Evolutionary conservation across 2,797 vertebrate genomes (phyloP), one percentile per base, ranked within the genome.

Genomic region (Miichthys miiuy): DNA sequence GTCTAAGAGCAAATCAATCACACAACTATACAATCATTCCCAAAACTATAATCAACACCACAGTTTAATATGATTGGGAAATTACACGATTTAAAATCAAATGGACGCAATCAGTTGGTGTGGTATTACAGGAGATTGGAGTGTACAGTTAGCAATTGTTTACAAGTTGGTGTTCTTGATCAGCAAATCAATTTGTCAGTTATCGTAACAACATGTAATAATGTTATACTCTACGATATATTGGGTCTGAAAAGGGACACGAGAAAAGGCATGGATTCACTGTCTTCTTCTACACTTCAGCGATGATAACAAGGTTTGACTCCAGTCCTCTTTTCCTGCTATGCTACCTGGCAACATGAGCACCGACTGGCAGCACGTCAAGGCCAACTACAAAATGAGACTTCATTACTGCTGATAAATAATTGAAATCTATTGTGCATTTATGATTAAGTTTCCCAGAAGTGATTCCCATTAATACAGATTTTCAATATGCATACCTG

Each of bases 51-150:
- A 65, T 23, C 5, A 38, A 38, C 21, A 34, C 4, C 2, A 44
- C 13, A 8, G 18, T 25, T 41, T 52, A 34, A 50, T 41, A 27
- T 61, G 47, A 7, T 18, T 30, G 34, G 18, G 16, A 41, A 25
- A 68, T 12, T 30, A 60, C 46, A 48, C 23, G 1, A 70, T 27
- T 17, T 50, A 13, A 57, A 58, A 61, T 69, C 1, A 58, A 75
- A 69, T 77, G 18, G 42, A 13, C 52, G 48, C 48, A 77, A 55
- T 67, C 9, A 51, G 25, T 23, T 41, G 20, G 1, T 5, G 6
- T 44, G 14, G 42, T 9, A 34, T 10, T 56, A 17, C 46, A 58
- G 34, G 27, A 58, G 14, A 79, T 6, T 44, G 30, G 9, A 38
- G 38, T 17, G 9, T 67, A 23, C 46, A 65, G 6, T 41, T 42